Percentiles rank a stretch among this genome's conserved stretches.
These are phyloP conservation scores for Pelodiscus sinensis DNA, from an alignment of 2,113 vertebrate species.

Conservation along the genomic window DNA sequence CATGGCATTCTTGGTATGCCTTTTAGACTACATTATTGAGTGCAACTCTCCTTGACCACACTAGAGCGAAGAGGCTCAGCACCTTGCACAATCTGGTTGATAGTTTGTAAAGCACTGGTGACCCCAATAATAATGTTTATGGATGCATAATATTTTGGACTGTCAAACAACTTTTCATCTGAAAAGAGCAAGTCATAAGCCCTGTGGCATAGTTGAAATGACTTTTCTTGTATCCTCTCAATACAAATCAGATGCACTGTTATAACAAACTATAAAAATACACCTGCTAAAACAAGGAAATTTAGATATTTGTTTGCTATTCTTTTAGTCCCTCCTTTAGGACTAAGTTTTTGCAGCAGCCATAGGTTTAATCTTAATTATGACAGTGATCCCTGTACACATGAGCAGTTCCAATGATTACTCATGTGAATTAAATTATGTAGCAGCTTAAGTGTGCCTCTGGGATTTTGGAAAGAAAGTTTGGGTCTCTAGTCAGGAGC, in stretches of 20 bases:
- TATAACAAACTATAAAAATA: neutral
- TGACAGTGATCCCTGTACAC: neutral
- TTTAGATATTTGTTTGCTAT: neutral
- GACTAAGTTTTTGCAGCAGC: neutral
- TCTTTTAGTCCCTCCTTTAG: neutral
- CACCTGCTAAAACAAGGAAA: neutral
- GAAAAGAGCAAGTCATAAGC: neutral
- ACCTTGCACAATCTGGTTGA: neutral
- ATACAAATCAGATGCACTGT: neutral
- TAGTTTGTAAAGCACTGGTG: neutral
- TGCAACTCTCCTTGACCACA: neutral
- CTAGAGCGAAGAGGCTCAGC: neutral
- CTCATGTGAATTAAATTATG: neutral
- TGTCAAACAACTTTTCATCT: neutral
- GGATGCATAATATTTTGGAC: neutral
- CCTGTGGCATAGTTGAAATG: neutral
- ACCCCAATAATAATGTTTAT: neutral
- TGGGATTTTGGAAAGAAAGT: neutral
- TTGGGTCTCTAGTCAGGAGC: neutral
- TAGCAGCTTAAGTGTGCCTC: neutral
- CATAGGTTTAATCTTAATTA: neutral
- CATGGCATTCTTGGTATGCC: neutral
- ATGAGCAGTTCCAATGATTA: neutral
- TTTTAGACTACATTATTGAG: too few species aligned
- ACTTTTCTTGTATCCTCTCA: neutral